Conservation (phyloP, 1,140 invertebrate genomes). For the Drosophila repleta region DNA sequence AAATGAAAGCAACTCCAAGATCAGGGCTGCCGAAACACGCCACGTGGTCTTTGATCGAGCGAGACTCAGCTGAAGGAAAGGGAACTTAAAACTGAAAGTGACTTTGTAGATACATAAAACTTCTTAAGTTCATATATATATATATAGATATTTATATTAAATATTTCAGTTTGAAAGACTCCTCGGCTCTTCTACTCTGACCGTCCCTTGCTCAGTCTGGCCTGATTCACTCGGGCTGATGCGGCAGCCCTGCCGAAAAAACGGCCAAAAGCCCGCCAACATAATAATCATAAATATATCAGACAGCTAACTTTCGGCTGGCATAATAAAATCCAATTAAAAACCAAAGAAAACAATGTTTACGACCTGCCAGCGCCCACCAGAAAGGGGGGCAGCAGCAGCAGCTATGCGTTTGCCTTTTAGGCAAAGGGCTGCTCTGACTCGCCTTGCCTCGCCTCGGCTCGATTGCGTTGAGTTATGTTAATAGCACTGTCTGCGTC, state of each 20-base stretch:
- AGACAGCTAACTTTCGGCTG: constrained; percentile 72
- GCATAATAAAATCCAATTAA: constrained; percentile 82
- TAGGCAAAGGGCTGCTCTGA: constrained; percentile 45
- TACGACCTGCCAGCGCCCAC: constrained; percentile 65
- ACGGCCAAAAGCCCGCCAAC: constrained; percentile 60
- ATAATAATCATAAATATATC: constrained; percentile 82
- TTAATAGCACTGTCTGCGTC: constrained; percentile 71
- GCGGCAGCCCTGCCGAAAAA: constrained; percentile 43
- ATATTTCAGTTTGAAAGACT: no score
- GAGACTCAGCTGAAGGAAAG: no score
- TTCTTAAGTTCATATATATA: no score
- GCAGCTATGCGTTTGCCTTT: neutral
- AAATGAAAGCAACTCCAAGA: constrained; percentile 22
- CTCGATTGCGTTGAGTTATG: constrained; percentile 66
- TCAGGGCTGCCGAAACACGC: constrained; percentile 34
- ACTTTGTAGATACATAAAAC: no score
- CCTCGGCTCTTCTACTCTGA: no score
- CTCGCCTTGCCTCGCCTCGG: constrained; percentile 23
- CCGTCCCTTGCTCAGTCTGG: no score
- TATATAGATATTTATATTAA: no score
- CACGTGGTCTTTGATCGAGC: neutral
- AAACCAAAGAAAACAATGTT: constrained; percentile 81
- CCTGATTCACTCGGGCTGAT: neutral
- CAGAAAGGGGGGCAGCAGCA: neutral
- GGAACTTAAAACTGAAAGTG: no score